phyloP scores from a whole-genome alignment of 92 coral and sea anemone species.

The Desmophyllum pertusum region DNA sequence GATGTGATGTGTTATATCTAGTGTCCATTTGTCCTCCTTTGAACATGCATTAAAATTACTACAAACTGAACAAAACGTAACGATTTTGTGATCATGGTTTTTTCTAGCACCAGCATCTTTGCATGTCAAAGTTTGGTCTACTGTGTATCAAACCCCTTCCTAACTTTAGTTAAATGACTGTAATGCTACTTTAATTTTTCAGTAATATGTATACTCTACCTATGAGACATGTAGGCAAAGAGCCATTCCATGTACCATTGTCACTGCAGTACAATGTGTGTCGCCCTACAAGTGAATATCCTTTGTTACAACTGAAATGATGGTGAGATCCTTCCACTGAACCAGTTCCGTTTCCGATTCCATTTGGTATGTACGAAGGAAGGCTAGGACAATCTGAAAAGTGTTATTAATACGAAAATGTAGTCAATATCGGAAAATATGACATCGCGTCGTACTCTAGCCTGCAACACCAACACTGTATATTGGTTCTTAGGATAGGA shows the following conservation, averaged over 20 bases:
- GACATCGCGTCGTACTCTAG: background rate
- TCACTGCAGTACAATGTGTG: constrained; percentile 14
- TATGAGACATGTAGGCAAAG: constrained; percentile 47
- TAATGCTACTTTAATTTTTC: background rate
- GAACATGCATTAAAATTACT: too few relatives aligned
- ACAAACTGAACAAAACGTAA: too few relatives aligned
- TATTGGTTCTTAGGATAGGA: background rate
- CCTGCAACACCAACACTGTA: background rate
- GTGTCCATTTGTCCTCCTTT: too few relatives aligned
- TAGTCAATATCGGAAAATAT: background rate
- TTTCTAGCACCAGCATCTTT: background rate
- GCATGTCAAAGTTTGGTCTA: background rate
- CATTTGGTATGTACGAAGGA: constrained; percentile 30
- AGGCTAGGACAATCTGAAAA: constrained; percentile 37
- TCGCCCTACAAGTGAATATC: constrained; percentile 39
- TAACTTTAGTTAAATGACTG: background rate
- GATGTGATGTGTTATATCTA: background rate
- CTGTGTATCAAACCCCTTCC: background rate
- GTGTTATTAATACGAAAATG: background rate
- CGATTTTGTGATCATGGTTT: background rate
- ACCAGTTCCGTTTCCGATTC: constrained; percentile 21
- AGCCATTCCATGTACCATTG: constrained; percentile 62
- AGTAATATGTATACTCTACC: background rate
- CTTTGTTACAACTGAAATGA: constrained; percentile 20
- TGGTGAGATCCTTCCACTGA: constrained; percentile 31